A percentile compares a stretch with the other conserved stretches of the same genome.
These are phyloP conservation scores for Automeris io DNA, from an alignment of 2,888 invertebrate genomes.

Conservation along the genomic window DNA sequence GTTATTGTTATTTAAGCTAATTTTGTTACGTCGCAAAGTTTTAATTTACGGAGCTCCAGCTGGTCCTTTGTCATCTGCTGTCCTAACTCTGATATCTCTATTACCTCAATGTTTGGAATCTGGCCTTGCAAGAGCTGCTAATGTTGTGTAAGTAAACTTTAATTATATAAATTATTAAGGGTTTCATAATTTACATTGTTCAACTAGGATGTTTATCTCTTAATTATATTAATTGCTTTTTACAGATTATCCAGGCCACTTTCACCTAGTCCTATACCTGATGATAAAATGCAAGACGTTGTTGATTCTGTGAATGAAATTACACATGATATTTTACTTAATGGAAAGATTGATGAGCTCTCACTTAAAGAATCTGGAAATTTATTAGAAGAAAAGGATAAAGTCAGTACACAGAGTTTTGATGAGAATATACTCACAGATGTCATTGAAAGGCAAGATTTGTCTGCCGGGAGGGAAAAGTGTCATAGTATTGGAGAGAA, in stretches of 20 bases:
- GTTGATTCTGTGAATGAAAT: constrained; percentile 31
- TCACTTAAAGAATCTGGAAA: constrained; percentile 63
- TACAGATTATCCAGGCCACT: constrained; percentile 57
- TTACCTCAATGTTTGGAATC: constrained; percentile 93
- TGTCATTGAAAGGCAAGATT: constrained; percentile 52
- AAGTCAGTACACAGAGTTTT: constrained; percentile 61
- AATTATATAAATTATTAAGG: not conserved
- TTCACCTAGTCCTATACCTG: constrained; percentile 45
- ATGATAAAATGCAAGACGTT: constrained; percentile 32
- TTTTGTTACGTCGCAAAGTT: constrained; percentile 91
- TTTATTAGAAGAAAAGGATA: constrained; percentile 62
- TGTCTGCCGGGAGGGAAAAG: constrained; percentile 54
- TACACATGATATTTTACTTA: constrained; percentile 36
- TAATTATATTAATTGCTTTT: not conserved
- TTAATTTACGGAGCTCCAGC: constrained; percentile 96
- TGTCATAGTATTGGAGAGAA: constrained; percentile 72
- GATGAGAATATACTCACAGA: constrained; percentile 57
- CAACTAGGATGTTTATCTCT: not conserved
- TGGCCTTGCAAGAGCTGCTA: constrained; percentile 89
- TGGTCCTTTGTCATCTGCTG: constrained; percentile 88
- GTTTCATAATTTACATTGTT: not conserved
- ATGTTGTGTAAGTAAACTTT: constrained; percentile 78
- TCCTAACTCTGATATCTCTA: constrained; percentile 92
- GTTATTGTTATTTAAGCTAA: constrained; percentile 92
- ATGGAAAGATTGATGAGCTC: constrained; percentile 53